Evolutionary conservation across 2,888 invertebrate species (phyloP), one percentile per base, ranked within the genome.

Genomic region (Eudemis profundana): DNA sequence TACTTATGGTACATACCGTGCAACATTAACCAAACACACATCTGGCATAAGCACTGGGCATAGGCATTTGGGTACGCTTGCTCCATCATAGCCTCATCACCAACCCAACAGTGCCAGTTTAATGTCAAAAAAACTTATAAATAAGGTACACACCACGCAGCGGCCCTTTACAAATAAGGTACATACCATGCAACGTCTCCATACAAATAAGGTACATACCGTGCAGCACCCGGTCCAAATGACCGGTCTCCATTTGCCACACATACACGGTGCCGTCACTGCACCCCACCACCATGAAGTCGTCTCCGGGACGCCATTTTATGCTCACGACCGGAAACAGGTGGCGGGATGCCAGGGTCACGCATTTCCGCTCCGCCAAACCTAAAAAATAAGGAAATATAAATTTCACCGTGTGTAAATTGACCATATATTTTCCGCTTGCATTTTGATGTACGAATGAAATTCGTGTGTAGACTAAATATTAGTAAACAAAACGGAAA

Each of bases 201-300:
- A 29, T 23, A 15, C 17, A 51, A 4, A 51, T 44, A 19, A 42
- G 64, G 60, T 29, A 69, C 79, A 79, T 71, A 93, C 96, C 99
- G 83, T 98, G 98, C 0, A 99, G 92, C 8, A 99, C 98, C 54
- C 99, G 94, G 85, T 99, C 99, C 76, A 99, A 89, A 82, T 99
- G 98, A 0, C 98, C 98, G 1, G 99, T 99, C 90, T 99, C 99
- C 98, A 99, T 99, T 93, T 99, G 99, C 99, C 99, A 99, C 0
- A 99, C 98, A 86, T 98, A 99, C 1, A 99, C 98, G 0, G 98
- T 98, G 1, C 99, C 98, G 86, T 99, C 99, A 5, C 98, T 97
- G 85, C 98, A 98, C 0, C 98, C 98, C 15, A 99, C 98, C 71
- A 99, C 96, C 94, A 99, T 96, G 83, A 99, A 99, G 86, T 99